These are phyloP conservation scores for Ophion costatus DNA, from an alignment of 2,888 invertebrate species.

Conservation along the genomic window DNA sequence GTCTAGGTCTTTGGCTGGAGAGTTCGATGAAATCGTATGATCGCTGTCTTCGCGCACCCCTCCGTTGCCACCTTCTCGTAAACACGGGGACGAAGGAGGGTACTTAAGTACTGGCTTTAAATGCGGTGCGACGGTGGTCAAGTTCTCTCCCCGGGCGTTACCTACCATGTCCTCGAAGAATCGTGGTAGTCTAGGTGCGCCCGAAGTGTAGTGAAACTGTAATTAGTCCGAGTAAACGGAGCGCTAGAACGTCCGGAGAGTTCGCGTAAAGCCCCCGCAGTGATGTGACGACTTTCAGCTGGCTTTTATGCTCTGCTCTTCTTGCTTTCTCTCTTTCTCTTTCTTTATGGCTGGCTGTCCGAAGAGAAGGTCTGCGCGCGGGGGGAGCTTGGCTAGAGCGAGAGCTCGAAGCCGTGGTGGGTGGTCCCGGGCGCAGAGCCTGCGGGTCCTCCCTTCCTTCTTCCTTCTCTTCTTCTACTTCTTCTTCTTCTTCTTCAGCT, in stretches of 20 bases:
- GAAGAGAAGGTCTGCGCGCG: constrained; percentile 29
- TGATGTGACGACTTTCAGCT: constrained; percentile 49
- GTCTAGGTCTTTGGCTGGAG: too few relatives aligned
- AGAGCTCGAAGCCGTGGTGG: constrained; percentile 66
- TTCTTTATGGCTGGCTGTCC: constrained; percentile 27
- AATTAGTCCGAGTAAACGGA: constrained; percentile 41
- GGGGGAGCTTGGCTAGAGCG: constrained; percentile 58
- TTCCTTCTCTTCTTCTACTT: constrained; percentile 26
- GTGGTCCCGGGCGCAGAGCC: constrained; percentile 67
- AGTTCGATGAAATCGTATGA: too few relatives aligned
- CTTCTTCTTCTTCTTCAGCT: background rate
- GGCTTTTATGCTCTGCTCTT: constrained; percentile 40
- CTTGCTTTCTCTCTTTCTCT: background rate
- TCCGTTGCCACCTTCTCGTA: too few relatives aligned
- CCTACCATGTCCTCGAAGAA: background rate
- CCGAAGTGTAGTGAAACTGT: constrained; percentile 29
- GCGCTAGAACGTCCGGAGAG: constrained; percentile 44
- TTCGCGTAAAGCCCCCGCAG: constrained; percentile 36
- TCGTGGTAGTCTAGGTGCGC: constrained; percentile 27
- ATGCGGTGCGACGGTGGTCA: background rate
- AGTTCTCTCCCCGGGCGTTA: background rate
- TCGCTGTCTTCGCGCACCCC: too few relatives aligned
- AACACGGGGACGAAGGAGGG: background rate
- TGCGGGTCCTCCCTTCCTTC: constrained; percentile 63
- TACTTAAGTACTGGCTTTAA: background rate